Conservation (phyloP, 2,888 invertebrate species). For the Lordiphosa fenestrarum region DNA sequence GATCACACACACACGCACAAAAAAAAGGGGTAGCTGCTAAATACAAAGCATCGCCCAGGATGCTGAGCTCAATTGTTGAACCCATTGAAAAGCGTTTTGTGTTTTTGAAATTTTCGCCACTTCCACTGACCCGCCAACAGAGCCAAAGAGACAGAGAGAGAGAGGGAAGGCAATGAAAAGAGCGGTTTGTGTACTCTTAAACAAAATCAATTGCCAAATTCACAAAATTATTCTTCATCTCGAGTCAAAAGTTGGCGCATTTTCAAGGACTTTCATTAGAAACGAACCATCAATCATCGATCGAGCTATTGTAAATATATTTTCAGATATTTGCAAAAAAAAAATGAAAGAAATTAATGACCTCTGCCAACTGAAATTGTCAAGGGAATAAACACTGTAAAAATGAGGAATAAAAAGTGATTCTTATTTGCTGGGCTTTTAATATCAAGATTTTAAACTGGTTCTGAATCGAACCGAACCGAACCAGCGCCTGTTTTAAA, state of each 20-base stretch:
- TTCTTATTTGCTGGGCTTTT: too few species aligned
- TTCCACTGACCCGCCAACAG: conserved; percentile 59
- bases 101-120: conserved; percentile 28
- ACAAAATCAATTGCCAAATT: conserved; percentile 16
- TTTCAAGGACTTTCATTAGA: conserved; percentile 27
- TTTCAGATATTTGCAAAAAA: background rate
- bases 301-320: conserved; percentile 11
- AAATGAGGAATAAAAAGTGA: background rate
- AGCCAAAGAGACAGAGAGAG: conserved; percentile 21
- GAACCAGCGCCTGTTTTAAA: too few species aligned
- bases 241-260: conserved; percentile 21
- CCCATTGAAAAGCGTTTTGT: conserved; percentile 41
- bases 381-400: background rate
- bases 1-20: conserved; percentile 18
- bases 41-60: conserved; percentile 9
- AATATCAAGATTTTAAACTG: too few species aligned
- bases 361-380: conserved; percentile 10
- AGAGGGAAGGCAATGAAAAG: conserved; percentile 2
- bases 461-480: too few species aligned
- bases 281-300: conserved; percentile 34
- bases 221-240: conserved; percentile 10
- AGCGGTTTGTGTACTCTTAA: conserved; percentile 43
- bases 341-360: conserved; percentile 29
- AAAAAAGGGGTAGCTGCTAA: conserved; percentile 59
- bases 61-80: conserved; percentile 47